Percentiles rank a stretch among this genome's conserved stretches.
Conservation (phyloP, 2,113 vertebrate genomes). For the Urocitellus parryii region DNA sequence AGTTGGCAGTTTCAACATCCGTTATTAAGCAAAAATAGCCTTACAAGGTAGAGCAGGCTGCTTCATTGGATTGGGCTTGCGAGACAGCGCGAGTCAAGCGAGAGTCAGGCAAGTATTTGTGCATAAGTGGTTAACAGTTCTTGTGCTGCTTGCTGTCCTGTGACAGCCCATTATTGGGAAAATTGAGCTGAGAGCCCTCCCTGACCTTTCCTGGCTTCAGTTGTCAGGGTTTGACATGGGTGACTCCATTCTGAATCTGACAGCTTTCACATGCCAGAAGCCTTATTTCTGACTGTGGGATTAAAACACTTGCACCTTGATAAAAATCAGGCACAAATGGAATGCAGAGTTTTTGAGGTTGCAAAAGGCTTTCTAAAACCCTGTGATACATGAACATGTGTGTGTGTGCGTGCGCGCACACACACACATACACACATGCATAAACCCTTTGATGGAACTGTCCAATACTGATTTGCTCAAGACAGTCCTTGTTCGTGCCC, state of each 20-base stretch:
- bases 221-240: neutral
- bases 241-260: neutral
- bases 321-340: neutral
- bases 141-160: neutral
- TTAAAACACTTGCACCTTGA: neutral
- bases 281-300: neutral
- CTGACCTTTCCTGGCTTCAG: neutral
- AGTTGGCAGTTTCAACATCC: neutral
- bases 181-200: neutral
- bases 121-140: neutral
- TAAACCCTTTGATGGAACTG: neutral
- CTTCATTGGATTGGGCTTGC: neutral
- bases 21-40: neutral
- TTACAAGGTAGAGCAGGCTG: no score
- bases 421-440: no score
- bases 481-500: no score
- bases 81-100: no score
- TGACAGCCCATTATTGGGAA: neutral
- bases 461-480: neutral
- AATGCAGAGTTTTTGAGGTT: neutral
- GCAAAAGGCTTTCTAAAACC: neutral
- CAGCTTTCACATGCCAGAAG: neutral
- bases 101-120: neutral
- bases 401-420: fast-evolving
- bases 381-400: no score